phyloP scores from a whole-genome alignment of 2,888 invertebrate species.

The Drosophila hawaiiensis region DNA sequence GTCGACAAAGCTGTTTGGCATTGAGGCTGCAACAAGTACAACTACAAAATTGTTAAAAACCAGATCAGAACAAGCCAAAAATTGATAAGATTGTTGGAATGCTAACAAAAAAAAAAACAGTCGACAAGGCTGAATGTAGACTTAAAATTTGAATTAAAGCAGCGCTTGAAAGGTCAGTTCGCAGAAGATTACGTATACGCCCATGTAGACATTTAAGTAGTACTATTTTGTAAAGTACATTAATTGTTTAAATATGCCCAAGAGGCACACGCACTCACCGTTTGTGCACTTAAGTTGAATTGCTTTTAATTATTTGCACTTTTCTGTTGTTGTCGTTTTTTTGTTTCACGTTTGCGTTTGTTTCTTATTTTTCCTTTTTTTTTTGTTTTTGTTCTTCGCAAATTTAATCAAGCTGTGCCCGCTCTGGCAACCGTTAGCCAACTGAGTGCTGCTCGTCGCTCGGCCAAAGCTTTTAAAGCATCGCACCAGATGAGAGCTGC shows the following conservation, averaged over 20 bases:
- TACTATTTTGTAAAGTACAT: constrained; percentile 60
- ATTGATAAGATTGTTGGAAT: constrained; percentile 31
- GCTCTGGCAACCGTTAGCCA: constrained; percentile 55
- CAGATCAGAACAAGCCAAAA: constrained; percentile 45
- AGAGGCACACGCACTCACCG: constrained; percentile 61
- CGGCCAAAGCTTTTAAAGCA: constrained; percentile 69
- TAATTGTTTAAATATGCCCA: constrained; percentile 61
- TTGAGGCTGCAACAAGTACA: constrained; percentile 45
- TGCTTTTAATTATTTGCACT: constrained; percentile 78
- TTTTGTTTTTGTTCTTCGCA: constrained; percentile 3
- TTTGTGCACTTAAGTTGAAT: constrained; percentile 66
- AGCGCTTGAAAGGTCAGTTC: constrained; percentile 32
- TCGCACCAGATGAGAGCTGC: constrained; percentile 26
- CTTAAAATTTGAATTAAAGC: constrained; percentile 26
- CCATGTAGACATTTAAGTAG: constrained; percentile 10
- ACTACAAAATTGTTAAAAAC: constrained; percentile 25
- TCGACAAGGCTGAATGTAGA: constrained; percentile 30
- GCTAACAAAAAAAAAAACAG: constrained; percentile 15
- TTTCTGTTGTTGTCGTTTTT: constrained; percentile 35
- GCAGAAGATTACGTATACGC: constrained; percentile 69
- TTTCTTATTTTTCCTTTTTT: background rate
- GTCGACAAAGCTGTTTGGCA: constrained; percentile 61
- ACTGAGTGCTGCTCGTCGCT: constrained; percentile 71
- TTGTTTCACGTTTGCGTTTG: constrained; percentile 17
- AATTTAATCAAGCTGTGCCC: constrained; percentile 44